Conservation (phyloP, 2,888 invertebrate species). For the Ochropleura plecta region DNA sequence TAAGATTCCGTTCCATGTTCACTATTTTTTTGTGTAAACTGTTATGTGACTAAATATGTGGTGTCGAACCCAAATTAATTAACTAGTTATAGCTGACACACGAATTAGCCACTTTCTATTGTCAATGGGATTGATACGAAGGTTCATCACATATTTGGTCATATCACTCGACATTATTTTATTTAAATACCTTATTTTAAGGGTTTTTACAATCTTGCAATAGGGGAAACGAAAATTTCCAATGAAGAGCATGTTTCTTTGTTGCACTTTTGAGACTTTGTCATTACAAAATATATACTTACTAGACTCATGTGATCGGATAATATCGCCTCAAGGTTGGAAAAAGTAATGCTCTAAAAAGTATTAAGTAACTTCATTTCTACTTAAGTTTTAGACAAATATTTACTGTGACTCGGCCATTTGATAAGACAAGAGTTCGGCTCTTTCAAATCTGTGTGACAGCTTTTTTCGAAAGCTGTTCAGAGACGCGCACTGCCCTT, state of each 20-base stretch:
- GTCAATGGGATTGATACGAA: conserved; percentile 17
- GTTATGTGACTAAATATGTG: conserved; percentile 47
- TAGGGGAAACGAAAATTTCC: conserved; percentile 21
- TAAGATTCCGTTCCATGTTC: conserved; percentile 74
- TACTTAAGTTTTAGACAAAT: background rate
- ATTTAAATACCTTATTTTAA: conserved; percentile 56
- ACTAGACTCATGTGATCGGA: background rate
- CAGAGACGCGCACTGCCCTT: background rate
- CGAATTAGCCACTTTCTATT: conserved; percentile 17
- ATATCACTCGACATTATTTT: conserved; percentile 37
- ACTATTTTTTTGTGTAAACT: conserved; percentile 44
- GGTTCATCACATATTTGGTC: conserved; percentile 42
- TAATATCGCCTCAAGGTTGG: background rate
- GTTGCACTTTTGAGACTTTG: background rate
- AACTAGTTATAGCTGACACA: conserved; percentile 18
- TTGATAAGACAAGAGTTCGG: background rate
- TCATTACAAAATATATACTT: background rate
- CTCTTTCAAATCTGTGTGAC: background rate
- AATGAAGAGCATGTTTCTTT: background rate
- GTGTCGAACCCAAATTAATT: conserved; percentile 22
- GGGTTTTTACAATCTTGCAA: conserved; percentile 45
- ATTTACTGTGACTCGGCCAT: background rate
- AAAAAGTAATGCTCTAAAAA: background rate
- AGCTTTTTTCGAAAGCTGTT: background rate
- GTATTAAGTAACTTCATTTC: background rate